Evolutionary conservation across 30 jellyfish, hydroid and myxozoan genomes (phyloP).

Genomic region (Hydractinia echinata): DNA sequence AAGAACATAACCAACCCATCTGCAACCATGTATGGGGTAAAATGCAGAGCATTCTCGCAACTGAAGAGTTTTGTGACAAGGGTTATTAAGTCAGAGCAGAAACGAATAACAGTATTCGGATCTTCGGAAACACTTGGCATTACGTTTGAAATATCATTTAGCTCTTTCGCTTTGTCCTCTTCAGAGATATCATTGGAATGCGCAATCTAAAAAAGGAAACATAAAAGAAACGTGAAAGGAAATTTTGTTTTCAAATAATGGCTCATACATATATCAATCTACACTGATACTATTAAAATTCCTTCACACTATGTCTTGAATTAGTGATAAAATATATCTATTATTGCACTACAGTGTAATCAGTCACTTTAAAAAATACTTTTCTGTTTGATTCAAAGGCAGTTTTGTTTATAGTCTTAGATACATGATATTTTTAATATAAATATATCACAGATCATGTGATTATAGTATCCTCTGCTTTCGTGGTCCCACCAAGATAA

Average conservation of each 20-base stretch:
- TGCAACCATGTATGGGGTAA: conserved; percentile 10
- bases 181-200: background rate
- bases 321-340: too few species aligned
- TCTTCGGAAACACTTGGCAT: conserved; percentile 12
- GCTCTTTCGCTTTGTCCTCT: background rate
- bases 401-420: too few species aligned
- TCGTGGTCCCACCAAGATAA: too few species aligned
- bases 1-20: conserved; percentile 25
- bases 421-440: too few species aligned
- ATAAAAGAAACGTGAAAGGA: background rate
- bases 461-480: too few species aligned
- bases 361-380: too few species aligned
- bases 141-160: background rate
- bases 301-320: too few species aligned
- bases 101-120: background rate
- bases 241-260: background rate
- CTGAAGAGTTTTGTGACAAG: conserved; percentile 3
- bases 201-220: background rate
- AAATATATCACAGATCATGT: too few species aligned
- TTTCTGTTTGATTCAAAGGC: too few species aligned
- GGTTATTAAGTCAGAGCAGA: background rate
- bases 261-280: background rate
- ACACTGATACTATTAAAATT: background rate
- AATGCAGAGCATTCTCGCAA: conserved; percentile 13
- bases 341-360: too few species aligned